A percentile compares a stretch with the other conserved stretches of the same genome.
phyloP scores from a whole-genome alignment of 2,797 vertebrate species.

The Bradypodion ventrale region DNA sequence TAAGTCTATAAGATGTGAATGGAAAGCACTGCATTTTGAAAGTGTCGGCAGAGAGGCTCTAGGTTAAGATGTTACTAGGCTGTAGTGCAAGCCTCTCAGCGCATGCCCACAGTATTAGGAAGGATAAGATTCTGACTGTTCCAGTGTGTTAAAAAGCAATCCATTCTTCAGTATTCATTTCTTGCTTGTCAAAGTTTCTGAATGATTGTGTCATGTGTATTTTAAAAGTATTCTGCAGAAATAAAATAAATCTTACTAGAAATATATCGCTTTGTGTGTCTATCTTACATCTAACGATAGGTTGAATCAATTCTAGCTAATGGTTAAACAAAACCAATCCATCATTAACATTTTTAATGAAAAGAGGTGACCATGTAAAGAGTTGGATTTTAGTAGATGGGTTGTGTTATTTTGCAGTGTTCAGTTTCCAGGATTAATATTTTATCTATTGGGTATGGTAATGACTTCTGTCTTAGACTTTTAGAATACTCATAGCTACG shows the following conservation, averaged over 20 bases:
- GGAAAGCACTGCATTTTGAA: neutral
- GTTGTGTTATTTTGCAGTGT: neutral
- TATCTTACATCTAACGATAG: neutral
- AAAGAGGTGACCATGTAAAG: neutral
- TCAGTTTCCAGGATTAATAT: neutral
- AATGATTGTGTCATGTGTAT: slow-evolving; percentile 75
- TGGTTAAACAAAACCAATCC: neutral
- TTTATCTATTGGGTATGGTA: neutral
- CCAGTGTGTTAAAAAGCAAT: slow-evolving; percentile 70
- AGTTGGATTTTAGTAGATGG: neutral
- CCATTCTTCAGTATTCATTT: slow-evolving; percentile 76
- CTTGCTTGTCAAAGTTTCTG: slow-evolving; percentile 75
- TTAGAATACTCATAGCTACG: neutral
- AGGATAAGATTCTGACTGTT: slow-evolving; percentile 61
- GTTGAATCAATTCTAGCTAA: neutral
- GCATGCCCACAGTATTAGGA: fast-evolving
- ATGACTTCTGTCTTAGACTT: neutral
- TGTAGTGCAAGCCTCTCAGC: neutral
- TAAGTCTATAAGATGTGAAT: neutral
- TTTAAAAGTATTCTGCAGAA: slow-evolving; percentile 77
- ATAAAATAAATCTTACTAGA: slow-evolving; percentile 77
- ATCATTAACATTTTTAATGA: neutral
- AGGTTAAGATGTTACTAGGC: neutral
- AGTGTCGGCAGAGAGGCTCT: fast-evolving
- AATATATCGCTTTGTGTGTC: slow-evolving; percentile 54